These are phyloP conservation scores for Ciconia boyciana DNA, from an alignment of 2,113 vertebrate genomes.

Conservation along the genomic window DNA sequence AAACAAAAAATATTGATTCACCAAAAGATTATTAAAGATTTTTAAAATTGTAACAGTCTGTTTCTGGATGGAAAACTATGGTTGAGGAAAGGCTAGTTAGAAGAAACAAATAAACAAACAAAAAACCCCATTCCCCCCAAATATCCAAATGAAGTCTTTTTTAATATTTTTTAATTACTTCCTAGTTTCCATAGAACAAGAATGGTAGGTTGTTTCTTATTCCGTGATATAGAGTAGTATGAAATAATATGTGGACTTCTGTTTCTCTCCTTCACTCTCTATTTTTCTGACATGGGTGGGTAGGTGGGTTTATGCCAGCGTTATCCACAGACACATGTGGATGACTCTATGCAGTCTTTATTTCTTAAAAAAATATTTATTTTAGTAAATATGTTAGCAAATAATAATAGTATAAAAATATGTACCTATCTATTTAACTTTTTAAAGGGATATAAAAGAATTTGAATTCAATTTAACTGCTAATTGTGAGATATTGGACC, in stretches of 20 bases:
- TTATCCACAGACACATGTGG: background rate
- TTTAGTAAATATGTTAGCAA: background rate
- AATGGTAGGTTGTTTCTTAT: background rate
- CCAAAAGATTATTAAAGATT: background rate
- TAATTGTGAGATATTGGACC: background rate
- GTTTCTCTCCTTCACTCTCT: background rate
- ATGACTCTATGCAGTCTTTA: background rate
- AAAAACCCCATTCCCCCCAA: background rate
- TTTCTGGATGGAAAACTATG: background rate
- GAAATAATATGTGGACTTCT: background rate
- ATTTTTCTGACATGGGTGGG: background rate
- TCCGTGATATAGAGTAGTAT: background rate
- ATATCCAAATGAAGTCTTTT: background rate
- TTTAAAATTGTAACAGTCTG: rapidly evolving
- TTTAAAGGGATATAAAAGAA: background rate
- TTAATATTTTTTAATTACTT: background rate
- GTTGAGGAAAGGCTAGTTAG: background rate
- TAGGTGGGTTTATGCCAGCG: background rate
- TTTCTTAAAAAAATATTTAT: background rate
- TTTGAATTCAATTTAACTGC: background rate
- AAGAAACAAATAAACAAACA: background rate
- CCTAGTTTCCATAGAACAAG: background rate
- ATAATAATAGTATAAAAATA: background rate
- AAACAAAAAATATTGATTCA: background rate
- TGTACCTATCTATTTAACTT: background rate